These are phyloP conservation scores for Cryptotermes secundus DNA, from an alignment of 1,140 invertebrate genomes.

Conservation along the genomic window DNA sequence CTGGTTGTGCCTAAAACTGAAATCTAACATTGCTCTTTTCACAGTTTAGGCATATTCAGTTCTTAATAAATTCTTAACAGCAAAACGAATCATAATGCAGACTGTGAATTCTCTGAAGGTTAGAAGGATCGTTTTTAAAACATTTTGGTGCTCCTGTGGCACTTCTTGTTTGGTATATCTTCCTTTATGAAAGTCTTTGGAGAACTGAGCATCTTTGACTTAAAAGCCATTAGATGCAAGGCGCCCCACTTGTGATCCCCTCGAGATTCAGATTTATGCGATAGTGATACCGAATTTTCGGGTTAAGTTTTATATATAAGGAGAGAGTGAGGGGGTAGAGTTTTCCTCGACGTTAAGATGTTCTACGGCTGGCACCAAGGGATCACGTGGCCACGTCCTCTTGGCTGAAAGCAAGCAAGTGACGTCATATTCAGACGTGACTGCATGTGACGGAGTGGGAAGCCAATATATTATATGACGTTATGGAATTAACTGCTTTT, in stretches of 20 bases:
- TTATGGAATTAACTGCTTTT: too few species aligned
- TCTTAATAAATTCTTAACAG: too few species aligned
- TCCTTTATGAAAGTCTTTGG: background rate
- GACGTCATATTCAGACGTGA: too few species aligned
- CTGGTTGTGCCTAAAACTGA: too few species aligned
- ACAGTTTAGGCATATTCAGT: too few species aligned
- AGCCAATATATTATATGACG: too few species aligned
- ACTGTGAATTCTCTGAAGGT: too few species aligned
- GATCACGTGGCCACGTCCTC: background rate
- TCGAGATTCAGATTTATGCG: background rate
- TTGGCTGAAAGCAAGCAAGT: background rate
- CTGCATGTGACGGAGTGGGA: too few species aligned
- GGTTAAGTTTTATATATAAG: background rate
- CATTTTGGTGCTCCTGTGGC: too few species aligned
- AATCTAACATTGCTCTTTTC: too few species aligned
- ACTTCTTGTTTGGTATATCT: background rate
- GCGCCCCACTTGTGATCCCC: background rate
- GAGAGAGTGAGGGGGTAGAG: background rate
- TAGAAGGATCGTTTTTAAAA: too few species aligned
- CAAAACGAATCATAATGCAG: too few species aligned
- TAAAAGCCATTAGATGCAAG: slow-evolving; percentile 13
- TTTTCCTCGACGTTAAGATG: background rate
- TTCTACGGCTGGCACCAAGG: background rate
- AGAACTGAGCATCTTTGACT: slow-evolving; percentile 6
- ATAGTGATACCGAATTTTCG: background rate